phyloP scores from a whole-genome alignment of 1,140 invertebrate species.

The Aphidius ervi region DNA sequence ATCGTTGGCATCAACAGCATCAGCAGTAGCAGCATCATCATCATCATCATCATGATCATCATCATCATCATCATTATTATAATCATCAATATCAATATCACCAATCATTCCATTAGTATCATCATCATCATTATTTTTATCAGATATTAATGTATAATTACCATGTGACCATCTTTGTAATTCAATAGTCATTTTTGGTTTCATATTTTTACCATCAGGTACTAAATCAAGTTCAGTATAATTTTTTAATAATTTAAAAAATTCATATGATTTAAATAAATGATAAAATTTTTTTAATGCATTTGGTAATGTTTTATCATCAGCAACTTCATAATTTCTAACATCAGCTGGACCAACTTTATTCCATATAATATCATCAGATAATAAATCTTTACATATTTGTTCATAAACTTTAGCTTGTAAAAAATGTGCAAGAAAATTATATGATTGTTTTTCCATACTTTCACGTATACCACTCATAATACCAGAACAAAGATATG shows the following conservation, averaged over 20 bases:
- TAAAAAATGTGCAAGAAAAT: constrained; percentile 57
- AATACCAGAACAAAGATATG: constrained; percentile 50
- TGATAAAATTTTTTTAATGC: constrained; percentile 46
- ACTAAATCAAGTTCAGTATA: constrained; percentile 63
- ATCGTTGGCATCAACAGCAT: background rate
- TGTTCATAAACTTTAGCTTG: constrained; percentile 48
- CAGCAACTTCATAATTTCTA: constrained; percentile 59
- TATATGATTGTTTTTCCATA: constrained; percentile 58
- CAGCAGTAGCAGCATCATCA: background rate
- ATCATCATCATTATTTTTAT: constrained; percentile 26
- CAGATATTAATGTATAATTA: constrained; percentile 57
- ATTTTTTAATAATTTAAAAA: constrained; percentile 58
- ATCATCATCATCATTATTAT: constrained; percentile 39
- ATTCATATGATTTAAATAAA: constrained; percentile 55
- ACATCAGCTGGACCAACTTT: constrained; percentile 60
- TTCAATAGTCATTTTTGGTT: constrained; percentile 55
- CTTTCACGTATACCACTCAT: constrained; percentile 54
- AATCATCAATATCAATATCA: constrained; percentile 52
- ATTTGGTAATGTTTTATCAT: constrained; percentile 46
- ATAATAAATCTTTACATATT: constrained; percentile 48
- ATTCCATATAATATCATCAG: constrained; percentile 56
- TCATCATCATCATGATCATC: constrained; percentile 30
- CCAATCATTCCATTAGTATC: constrained; percentile 36
- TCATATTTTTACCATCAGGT: constrained; percentile 28
- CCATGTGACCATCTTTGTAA: constrained; percentile 65